Percentiles rank a stretch among this genome's conserved stretches.
phyloP scores from a whole-genome alignment of 1,140 invertebrate species.

The Penaeus japonicus region DNA sequence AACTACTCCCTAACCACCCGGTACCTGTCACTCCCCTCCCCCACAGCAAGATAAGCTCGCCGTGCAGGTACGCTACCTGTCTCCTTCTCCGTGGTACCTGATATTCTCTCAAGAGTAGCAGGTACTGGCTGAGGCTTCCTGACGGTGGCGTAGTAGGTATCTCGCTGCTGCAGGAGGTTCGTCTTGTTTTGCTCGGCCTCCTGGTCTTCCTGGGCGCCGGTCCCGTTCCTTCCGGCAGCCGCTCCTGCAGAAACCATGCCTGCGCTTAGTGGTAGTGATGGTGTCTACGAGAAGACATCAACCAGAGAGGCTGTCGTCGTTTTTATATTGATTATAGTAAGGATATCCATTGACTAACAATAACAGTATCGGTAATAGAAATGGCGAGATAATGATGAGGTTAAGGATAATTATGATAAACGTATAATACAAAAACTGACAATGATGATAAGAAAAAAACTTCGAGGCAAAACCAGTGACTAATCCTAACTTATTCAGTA shows the following conservation, averaged over 20 bases:
- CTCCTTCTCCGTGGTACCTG: conserved; percentile 63
- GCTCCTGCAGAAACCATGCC: conserved; percentile 13
- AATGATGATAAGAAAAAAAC: too few relatives aligned
- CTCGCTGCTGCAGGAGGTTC: conserved; percentile 66
- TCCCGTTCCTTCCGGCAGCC: conserved; percentile 10
- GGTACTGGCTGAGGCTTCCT: conserved; percentile 68
- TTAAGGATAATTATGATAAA: too few relatives aligned
- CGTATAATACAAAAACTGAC: too few relatives aligned
- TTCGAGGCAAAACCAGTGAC: too few relatives aligned
- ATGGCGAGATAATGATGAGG: too few relatives aligned
- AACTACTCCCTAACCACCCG: not conserved
- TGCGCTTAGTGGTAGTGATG: too few relatives aligned
- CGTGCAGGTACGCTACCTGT: conserved; percentile 26
- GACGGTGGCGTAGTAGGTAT: conserved; percentile 70
- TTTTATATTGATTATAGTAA: too few relatives aligned
- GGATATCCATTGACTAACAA: too few relatives aligned
- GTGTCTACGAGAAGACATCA: too few relatives aligned
- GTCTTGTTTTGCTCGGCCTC: conserved; percentile 54
- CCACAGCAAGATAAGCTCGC: not conserved
- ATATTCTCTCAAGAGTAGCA: conserved; percentile 66
- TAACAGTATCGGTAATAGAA: too few relatives aligned
- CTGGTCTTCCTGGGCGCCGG: conserved; percentile 16
- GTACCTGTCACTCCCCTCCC: not conserved
- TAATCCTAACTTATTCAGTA: too few relatives aligned
- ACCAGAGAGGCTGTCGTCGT: too few relatives aligned